phyloP scores from a whole-genome alignment of 2,113 vertebrate genomes.

The Onychostoma macrolepis region DNA sequence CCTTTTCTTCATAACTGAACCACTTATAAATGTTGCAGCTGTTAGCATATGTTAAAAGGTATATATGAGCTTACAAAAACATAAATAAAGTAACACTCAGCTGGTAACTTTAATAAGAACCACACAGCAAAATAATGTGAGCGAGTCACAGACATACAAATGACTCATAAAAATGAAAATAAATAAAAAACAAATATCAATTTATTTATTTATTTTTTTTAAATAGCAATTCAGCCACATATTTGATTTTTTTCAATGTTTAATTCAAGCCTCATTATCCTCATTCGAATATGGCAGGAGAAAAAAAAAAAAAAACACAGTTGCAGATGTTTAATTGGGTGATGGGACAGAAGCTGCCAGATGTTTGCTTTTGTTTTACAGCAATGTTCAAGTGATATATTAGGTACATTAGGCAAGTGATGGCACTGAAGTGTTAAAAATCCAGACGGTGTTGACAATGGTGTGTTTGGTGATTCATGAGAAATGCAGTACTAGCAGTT shows the following conservation, averaged over 20 bases:
- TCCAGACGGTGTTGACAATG: slow-evolving; percentile 9
- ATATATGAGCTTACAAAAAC: neutral
- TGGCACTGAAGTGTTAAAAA: slow-evolving; percentile 14
- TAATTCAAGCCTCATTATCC: neutral
- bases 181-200: neutral
- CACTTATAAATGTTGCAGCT: neutral
- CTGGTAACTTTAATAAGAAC: neutral
- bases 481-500: neutral
- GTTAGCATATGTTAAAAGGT: neutral
- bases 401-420: neutral
- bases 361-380: slow-evolving; percentile 10
- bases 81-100: neutral
- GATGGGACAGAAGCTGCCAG: slow-evolving; percentile 15
- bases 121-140: neutral
- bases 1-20: neutral
- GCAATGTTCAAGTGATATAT: neutral
- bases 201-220: too few species aligned
- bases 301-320: neutral
- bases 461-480: neutral
- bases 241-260: slow-evolving; percentile 17
- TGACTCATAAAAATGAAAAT: neutral
- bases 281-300: neutral
- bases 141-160: neutral
- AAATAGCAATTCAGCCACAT: neutral
- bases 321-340: slow-evolving; percentile 19